These are phyloP conservation scores for Coenobita brevimanus DNA, from an alignment of 1,140 invertebrate genomes.

Conservation along the genomic window DNA sequence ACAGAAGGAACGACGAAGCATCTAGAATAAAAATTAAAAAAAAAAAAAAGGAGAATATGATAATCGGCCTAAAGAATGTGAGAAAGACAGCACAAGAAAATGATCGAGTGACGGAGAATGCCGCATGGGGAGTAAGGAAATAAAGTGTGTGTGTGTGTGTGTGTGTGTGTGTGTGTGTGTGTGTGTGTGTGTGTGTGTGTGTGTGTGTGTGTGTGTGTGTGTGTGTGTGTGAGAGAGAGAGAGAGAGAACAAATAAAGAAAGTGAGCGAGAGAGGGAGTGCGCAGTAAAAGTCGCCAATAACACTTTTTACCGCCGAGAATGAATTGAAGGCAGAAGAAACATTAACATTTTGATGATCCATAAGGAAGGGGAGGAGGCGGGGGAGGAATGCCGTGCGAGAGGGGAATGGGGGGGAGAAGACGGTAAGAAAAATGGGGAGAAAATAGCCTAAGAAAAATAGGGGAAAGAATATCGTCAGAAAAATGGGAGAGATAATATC, in stretches of 20 bases:
- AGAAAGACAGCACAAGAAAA: too few relatives aligned
- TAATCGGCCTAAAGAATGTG: too few relatives aligned
- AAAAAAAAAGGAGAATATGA: too few relatives aligned
- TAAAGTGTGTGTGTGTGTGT: too few relatives aligned
- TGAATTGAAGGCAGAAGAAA: slow-evolving; percentile 50
- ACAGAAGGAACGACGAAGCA: too few relatives aligned
- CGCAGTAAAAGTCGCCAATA: slow-evolving; percentile 43
- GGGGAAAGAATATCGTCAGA: neutral
- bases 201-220: neutral
- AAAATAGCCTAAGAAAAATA: neutral
- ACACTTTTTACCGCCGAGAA: slow-evolving; percentile 45
- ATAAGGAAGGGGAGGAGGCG: slow-evolving; percentile 22
- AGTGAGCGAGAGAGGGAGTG: neutral
- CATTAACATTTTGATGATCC: slow-evolving; percentile 60
- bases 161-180: too few relatives aligned
- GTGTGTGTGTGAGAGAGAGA: neutral
- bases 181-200: too few relatives aligned
- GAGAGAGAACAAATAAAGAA: neutral
- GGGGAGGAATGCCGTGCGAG: neutral
- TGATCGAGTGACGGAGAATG: too few relatives aligned
- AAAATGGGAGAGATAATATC: neutral
- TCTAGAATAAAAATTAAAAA: too few relatives aligned
- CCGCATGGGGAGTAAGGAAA: too few relatives aligned
- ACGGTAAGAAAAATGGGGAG: neutral
- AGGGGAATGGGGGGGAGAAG: neutral